Percentiles rank a stretch among this genome's conserved stretches.
Conservation (phyloP, 1,140 invertebrate genomes). For the Drosophila lacertosa region DNA sequence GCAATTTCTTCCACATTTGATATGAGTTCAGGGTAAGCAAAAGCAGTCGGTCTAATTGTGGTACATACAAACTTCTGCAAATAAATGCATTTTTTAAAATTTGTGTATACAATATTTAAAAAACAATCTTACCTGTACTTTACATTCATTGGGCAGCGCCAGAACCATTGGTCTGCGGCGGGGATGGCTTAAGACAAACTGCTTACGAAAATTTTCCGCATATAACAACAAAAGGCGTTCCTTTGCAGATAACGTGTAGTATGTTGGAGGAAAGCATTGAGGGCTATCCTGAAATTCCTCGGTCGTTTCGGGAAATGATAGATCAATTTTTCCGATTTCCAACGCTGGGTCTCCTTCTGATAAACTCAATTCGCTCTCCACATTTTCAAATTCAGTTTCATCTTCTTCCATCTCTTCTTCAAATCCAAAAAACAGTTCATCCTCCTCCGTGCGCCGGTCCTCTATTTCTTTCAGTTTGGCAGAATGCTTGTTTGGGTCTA, state of each 20-base stretch:
- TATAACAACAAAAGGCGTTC: conserved; percentile 91
- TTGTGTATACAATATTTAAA: too few species aligned
- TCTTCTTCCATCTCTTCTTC: conserved; percentile 44
- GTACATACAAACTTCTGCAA: conserved; percentile 88
- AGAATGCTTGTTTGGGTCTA: conserved; percentile 39
- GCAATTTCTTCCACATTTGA: conserved; percentile 85
- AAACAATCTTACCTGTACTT: conserved; percentile 87
- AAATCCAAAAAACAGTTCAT: conserved; percentile 5
- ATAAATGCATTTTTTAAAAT: too few species aligned
- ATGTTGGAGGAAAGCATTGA: conserved; percentile 87
- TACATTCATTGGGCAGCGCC: conserved; percentile 92
- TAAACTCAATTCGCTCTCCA: conserved; percentile 54
- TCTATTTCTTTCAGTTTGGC: conserved; percentile 62
- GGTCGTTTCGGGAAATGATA: conserved; percentile 72
- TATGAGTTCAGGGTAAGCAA: conserved; percentile 85
- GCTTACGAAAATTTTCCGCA: conserved; percentile 93
- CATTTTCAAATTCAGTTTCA: conserved; percentile 32
- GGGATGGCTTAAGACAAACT: conserved; percentile 87
- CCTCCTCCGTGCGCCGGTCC: not conserved
- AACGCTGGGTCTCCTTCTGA: conserved; percentile 60
- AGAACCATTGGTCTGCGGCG: conserved; percentile 90
- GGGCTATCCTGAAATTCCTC: conserved; percentile 57
- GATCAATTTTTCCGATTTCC: conserved; percentile 66
- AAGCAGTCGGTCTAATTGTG: conserved; percentile 86
- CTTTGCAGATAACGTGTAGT: conserved; percentile 89